Base-by-base conservation (phyloP, 2,797 vertebrate species). In the Miopithecus talapoin region DNA sequence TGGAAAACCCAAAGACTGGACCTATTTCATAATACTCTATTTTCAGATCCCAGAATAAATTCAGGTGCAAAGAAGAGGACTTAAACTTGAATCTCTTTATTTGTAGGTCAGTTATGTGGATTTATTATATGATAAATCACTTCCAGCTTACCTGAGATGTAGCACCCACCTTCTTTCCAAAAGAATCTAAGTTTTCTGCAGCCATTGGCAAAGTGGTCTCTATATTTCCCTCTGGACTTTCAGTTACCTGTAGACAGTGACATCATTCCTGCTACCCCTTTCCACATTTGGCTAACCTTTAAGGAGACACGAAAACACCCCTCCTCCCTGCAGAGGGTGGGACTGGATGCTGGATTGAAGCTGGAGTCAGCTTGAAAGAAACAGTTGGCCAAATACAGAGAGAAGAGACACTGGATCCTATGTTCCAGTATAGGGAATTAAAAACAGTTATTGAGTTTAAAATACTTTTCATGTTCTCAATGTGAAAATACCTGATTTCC, bases 381-480 rank as follows among this genome's bases (percentile, higher is more conserved):
- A 88, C 86, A 61, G 43, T 89, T 70, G 83, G 33, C 75, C 89
- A 85, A 19, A 55, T 46, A 17, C 41, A 92, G 26, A 74, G 8
- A 79, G 68, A 86, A 55, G 8, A 16, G 14, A 48, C 30, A 24
- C 30, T 0, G 8, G 64, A 68, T 68, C 64, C 64, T 68, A 68
- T 68, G 16, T 68, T 68, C 57, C 64, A 68, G 64, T 19, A 68
- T n/a, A 68, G 64, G 98, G 74, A 88, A 98, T 95, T 72, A 19
- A 94, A 89, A 88, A 86, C 1, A 91, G 46, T 84, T 24, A 85
- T 22, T 85, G 93, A 94, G 91, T 97, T 97, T 91, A 93, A 98
- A 94, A 92, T n/a, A 92, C 79, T 89, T 96, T 21, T 76, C 75
- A 70, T 61, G 8, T 72, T 97, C 96, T 79, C 75, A 33, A 55